phyloP scores from a whole-genome alignment of 2,797 vertebrate genomes.

The Hemibagrus guttatus region DNA sequence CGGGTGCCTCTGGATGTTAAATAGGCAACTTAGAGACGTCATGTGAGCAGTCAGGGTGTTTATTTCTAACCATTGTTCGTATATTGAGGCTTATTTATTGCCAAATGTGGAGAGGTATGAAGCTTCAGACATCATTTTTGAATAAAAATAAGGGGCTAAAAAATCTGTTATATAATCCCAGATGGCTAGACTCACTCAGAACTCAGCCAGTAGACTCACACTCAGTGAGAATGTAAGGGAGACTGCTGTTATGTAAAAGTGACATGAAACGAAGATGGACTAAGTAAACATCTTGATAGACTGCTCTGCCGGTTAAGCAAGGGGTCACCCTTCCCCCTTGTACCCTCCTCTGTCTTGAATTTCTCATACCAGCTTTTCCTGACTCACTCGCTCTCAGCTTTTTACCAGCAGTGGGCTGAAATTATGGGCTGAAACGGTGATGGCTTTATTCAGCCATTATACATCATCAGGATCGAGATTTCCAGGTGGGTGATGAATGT shows the following conservation, averaged over 20 bases:
- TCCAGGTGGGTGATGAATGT: background rate
- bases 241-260: slow-evolving; percentile 12
- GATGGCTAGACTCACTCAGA: background rate
- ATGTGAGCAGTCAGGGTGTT: slow-evolving; percentile 40
- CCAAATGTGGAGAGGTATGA: background rate
- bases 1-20: slow-evolving; percentile 57
- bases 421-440: background rate
- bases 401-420: slow-evolving; percentile 7
- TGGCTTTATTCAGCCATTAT: background rate
- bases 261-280: slow-evolving; percentile 1
- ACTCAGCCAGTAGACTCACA: background rate
- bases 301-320: background rate
- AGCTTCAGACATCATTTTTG: background rate
- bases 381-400: slow-evolving; percentile 20
- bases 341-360: slow-evolving; percentile 11
- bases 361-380: slow-evolving; percentile 25
- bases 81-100: background rate
- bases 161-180: background rate
- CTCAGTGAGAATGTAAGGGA: background rate
- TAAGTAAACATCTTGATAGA: slow-evolving; percentile 11
- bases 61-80: background rate
- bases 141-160: background rate
- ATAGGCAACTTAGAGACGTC: slow-evolving; percentile 52
- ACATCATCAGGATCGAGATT: background rate
- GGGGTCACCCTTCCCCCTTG: slow-evolving; percentile 2